Percentiles rank a stretch among this genome's conserved stretches.
Conservation (phyloP, 2,797 vertebrate genomes). For the Myioborus melanocephalus region DNA sequence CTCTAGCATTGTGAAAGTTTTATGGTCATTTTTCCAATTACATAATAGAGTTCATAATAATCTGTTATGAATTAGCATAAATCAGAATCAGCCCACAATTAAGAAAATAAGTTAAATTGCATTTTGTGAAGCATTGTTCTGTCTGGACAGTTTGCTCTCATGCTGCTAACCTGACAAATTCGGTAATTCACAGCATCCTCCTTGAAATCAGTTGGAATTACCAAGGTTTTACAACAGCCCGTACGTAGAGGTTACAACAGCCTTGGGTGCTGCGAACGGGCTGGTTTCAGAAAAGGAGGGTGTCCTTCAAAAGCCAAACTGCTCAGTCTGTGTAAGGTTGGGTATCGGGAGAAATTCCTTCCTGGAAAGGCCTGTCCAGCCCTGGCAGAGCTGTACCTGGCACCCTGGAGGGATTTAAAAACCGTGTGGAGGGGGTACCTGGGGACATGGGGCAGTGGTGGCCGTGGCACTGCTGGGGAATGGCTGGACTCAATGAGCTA, state of each 20-base stretch:
- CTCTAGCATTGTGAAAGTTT: not conserved
- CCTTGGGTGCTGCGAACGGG: not conserved
- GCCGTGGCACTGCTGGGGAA: not conserved
- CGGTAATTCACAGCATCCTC: not conserved
- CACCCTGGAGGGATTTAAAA: not conserved
- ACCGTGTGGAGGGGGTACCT: not conserved
- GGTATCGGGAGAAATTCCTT: not conserved
- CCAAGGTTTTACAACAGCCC: not conserved
- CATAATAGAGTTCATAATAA: not conserved
- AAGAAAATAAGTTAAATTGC: not conserved
- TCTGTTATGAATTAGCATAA: constrained; percentile 5
- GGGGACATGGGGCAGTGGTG: not conserved
- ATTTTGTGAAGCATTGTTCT: not conserved
- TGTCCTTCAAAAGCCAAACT: not conserved
- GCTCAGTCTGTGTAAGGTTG: not conserved
- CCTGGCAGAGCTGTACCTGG: not conserved
- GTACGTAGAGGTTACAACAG: rapidly evolving
- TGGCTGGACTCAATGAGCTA: not conserved
- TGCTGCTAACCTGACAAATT: not conserved
- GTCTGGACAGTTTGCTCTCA: not conserved
- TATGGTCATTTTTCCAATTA: not conserved
- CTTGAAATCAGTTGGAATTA: not conserved
- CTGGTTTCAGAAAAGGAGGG: not conserved
- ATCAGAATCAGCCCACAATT: not conserved
- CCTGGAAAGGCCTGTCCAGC: not conserved